These are phyloP conservation scores for Marmota flaviventris DNA, from an alignment of 2,113 vertebrate species.

Conservation along the genomic window DNA sequence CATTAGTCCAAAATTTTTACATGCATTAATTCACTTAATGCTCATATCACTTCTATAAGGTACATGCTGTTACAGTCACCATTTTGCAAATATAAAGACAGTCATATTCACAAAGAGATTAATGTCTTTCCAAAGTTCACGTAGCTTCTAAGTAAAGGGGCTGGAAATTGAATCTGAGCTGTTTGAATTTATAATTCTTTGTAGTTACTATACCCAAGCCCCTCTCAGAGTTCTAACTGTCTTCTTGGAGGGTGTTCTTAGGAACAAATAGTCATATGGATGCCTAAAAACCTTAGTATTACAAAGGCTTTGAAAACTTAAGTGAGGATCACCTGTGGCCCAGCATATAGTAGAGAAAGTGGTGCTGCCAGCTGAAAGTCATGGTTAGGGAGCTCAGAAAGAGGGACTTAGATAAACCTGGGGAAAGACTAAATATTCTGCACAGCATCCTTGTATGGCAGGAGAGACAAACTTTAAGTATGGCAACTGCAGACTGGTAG, in stretches of 20 bases:
- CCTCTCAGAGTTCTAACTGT: not conserved
- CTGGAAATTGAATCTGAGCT: not conserved
- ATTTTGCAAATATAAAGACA: conserved; percentile 1
- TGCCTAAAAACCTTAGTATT: not conserved
- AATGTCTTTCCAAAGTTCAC: not conserved
- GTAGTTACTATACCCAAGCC: not conserved
- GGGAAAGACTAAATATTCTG: not conserved
- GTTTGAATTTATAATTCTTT: not conserved
- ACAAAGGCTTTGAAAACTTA: not conserved
- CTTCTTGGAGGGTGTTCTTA: not conserved
- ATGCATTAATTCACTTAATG: conserved; percentile 21
- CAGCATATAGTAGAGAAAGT: not conserved
- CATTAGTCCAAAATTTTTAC: not conserved
- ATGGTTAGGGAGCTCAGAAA: not conserved
- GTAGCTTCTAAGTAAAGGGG: not conserved
- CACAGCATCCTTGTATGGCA: not conserved
- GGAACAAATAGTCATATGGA: not conserved
- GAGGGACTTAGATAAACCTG: not conserved
- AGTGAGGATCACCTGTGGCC: not conserved
- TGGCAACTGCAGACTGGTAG: not conserved
- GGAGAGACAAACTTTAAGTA: not conserved
- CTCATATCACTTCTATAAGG: not conserved
- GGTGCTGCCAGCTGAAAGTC: not conserved
- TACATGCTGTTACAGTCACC: not conserved
- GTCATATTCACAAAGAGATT: not conserved